Base-by-base conservation (phyloP, 2,797 vertebrate genomes). In the Paratrypauchen microcephalus region DNA sequence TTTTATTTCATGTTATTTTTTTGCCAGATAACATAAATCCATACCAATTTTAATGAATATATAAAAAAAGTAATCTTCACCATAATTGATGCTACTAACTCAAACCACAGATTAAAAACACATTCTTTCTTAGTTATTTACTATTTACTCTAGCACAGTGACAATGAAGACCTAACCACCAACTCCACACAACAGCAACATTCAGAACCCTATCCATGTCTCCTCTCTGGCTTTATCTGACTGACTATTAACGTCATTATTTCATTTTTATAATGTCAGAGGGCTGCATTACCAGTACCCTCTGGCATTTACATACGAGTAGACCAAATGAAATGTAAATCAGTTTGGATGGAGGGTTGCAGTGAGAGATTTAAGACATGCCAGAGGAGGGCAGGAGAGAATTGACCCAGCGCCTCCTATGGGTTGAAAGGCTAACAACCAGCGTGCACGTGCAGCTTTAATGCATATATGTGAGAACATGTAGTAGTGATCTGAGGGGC, bases 281-380 rank as follows among this genome's bases (percentile, higher is more conserved):
- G 62, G 78, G 69, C 73, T 54, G 66, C 76, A 83, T 86, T 56
- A 91, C 85, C 90, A 86, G 78, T 88, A 80, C 79, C 76, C 78
- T 90, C 83, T 94, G 90, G 90, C 91, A 94, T 94, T 95, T 94
- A 90, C 92, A 93, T 93, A 90, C 90, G 80, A 84, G 89, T 89
- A 90, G 91, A 92, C 93, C 93, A 94, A 85, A 89, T 89, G 78
- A 84, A 84, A 90, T 88, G 81, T 87, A 87, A 83, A 89, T 91
- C 75, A 77, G 86, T 70, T 84, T 85, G 87, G 89, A 74, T 72
- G 89, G 89, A 74, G 89, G 89, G 79, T 81, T 72, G 73, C 65
- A 52, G 32, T 70, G 55, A 88, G 87, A 90, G 92, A 87, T 87
- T 87, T 78, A 75, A 82, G 66, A 66, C 21, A 26, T 3, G 47